Percentiles rank a stretch among this genome's conserved stretches.
These are phyloP conservation scores for Muscicapa comitata DNA, from an alignment of 2,797 vertebrate species.

Conservation along the genomic window DNA sequence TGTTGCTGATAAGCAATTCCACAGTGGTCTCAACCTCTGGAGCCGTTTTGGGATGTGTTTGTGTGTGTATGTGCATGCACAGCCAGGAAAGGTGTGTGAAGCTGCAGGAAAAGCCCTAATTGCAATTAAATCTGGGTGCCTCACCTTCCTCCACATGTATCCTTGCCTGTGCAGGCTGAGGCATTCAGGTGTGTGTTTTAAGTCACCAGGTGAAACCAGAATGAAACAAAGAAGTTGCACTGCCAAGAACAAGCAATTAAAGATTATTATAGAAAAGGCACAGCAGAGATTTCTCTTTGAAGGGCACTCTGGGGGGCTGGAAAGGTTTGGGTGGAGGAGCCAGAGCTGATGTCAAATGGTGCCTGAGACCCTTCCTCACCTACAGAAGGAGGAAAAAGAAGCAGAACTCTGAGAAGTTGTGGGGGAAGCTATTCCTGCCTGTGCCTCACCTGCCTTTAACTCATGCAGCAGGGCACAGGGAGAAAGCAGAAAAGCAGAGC, in stretches of 20 bases:
- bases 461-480: neutral
- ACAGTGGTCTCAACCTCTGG: neutral
- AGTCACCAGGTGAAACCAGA: rapidly evolving
- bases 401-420: neutral
- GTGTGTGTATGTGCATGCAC: neutral
- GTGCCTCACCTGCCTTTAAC: neutral
- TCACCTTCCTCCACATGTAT: neutral
- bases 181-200: neutral
- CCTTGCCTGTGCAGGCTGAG: neutral
- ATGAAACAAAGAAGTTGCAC: rapidly evolving
- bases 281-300: neutral
- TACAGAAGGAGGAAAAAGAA: neutral
- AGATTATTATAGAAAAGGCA: neutral
- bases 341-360: neutral
- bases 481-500: neutral
- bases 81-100: neutral
- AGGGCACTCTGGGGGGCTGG: neutral
- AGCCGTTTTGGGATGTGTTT: neutral
- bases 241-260: neutral
- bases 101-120: neutral
- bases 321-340: neutral
- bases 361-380: neutral
- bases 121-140: neutral
- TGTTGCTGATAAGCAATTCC: neutral
- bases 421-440: neutral